These are phyloP conservation scores for Drosophila sturtevanti DNA, from an alignment of 1,140 invertebrate species.

Conservation along the genomic window DNA sequence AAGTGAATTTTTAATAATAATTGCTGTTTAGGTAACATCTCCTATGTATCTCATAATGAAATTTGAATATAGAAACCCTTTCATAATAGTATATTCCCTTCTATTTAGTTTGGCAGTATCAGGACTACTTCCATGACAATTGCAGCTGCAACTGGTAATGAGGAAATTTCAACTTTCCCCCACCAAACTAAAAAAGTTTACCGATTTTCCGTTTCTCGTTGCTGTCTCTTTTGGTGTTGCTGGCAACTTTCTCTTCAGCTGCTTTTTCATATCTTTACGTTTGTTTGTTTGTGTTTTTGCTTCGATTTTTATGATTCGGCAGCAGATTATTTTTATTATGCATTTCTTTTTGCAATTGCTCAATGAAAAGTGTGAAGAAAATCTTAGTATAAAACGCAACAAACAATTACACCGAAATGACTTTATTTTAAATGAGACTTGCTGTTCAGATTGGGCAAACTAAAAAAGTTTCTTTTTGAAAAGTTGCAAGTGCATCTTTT, in stretches of 20 bases:
- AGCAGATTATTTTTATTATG: slow-evolving; percentile 33
- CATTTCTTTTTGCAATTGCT: neutral
- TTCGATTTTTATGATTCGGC: slow-evolving; percentile 19
- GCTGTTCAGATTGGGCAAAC: neutral
- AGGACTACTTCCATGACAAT: slow-evolving; percentile 7
- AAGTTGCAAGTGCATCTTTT: no score
- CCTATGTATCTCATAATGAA: no score
- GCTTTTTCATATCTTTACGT: slow-evolving; percentile 51
- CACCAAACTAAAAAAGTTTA: slow-evolving; percentile 39
- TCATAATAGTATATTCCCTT: no score
- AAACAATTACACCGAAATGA: slow-evolving; percentile 1
- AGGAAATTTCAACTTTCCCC: slow-evolving; percentile 39
- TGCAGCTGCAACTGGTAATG: slow-evolving; percentile 31
- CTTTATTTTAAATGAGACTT: neutral
- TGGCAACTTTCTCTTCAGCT: slow-evolving; percentile 42
- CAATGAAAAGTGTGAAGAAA: slow-evolving; percentile 10
- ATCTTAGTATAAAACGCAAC: neutral
- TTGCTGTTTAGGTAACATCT: no score
- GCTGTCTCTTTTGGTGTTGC: slow-evolving; percentile 51
- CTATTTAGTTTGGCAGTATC: no score
- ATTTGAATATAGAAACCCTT: no score
- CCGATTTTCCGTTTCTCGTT: slow-evolving; percentile 37
- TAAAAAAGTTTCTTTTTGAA: no score
- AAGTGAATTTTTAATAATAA: no score
- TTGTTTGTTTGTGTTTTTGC: slow-evolving; percentile 15